These are phyloP conservation scores for Myripristis murdjan DNA, from an alignment of 2,797 vertebrate species.

Conservation along the genomic window DNA sequence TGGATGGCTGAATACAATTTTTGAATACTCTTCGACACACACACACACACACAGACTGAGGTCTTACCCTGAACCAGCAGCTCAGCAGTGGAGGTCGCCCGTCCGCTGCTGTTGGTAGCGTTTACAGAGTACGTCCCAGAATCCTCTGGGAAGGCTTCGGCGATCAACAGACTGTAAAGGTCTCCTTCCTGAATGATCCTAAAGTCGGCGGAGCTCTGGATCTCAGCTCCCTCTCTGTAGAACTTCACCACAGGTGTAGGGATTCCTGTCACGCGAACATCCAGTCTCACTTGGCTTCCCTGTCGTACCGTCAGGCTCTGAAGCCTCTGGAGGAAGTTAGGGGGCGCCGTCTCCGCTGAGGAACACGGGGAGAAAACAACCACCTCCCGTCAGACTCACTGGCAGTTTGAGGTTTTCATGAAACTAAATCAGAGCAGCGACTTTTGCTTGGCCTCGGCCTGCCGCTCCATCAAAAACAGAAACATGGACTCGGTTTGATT, in stretches of 20 bases:
- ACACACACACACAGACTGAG: no score
- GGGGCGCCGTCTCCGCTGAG: slow-evolving; percentile 94
- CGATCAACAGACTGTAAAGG: slow-evolving; percentile 96
- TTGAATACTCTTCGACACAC: no score
- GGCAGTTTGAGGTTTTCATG: no score
- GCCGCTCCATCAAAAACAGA: no score
- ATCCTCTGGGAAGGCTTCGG: slow-evolving; percentile 97
- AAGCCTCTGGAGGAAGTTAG: slow-evolving; percentile 96
- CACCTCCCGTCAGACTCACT: no score
- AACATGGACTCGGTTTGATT: no score
- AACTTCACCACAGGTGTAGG: slow-evolving; percentile 98
- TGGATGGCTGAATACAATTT: no score
- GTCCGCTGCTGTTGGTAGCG: slow-evolving; percentile 95
- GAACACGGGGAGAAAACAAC: no score
- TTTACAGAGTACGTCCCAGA: slow-evolving; percentile 98
- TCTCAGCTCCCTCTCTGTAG: slow-evolving; percentile 98
- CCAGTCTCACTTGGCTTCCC: slow-evolving; percentile 96
- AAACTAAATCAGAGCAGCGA: no score
- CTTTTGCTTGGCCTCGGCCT: no score
- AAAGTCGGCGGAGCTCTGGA: slow-evolving; percentile 98
- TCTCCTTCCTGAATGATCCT: slow-evolving; percentile 96
- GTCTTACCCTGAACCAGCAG: slow-evolving; percentile 93
- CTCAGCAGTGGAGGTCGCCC: slow-evolving; percentile 97
- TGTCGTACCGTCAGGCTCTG: slow-evolving; percentile 96
- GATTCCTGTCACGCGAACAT: slow-evolving; percentile 96